phyloP scores from a whole-genome alignment of 92 coral and sea anemone genomes.

The Bergia sp. region DNA sequence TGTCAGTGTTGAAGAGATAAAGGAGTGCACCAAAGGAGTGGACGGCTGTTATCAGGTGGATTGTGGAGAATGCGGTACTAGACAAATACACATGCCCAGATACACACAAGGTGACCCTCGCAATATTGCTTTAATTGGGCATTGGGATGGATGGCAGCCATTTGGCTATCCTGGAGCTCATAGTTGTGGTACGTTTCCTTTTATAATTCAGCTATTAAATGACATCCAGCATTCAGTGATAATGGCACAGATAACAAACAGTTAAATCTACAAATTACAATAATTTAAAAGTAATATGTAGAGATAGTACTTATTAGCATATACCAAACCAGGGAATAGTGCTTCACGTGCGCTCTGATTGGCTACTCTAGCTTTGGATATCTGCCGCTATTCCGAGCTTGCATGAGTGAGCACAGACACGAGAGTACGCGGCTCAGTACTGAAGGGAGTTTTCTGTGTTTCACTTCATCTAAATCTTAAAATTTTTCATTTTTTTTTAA shows the following conservation, averaged over 20 bases:
- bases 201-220: not conserved
- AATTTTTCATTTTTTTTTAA: too few relatives aligned
- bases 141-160: conserved; percentile 74
- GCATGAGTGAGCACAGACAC: too few relatives aligned
- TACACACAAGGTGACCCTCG: conserved; percentile 56
- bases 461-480: too few relatives aligned
- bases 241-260: not conserved
- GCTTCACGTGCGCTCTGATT: too few relatives aligned
- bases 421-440: too few relatives aligned
- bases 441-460: too few relatives aligned
- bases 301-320: not conserved
- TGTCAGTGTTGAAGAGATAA: conserved; percentile 49
- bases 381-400: too few relatives aligned
- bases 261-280: not conserved
- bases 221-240: not conserved
- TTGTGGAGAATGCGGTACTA: conserved; percentile 58
- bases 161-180: conserved; percentile 61
- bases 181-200: not conserved
- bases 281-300: not conserved
- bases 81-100: conserved; percentile 12
- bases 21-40: conserved; percentile 9
- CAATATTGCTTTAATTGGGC: conserved; percentile 61
- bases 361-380: too few relatives aligned
- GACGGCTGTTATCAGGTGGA: conserved; percentile 41
- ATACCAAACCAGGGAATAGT: too few relatives aligned